Evolutionary conservation across 2,888 invertebrate species (phyloP), one percentile per base, ranked within the genome.

Genomic region (Drosophila anceps): DNA sequence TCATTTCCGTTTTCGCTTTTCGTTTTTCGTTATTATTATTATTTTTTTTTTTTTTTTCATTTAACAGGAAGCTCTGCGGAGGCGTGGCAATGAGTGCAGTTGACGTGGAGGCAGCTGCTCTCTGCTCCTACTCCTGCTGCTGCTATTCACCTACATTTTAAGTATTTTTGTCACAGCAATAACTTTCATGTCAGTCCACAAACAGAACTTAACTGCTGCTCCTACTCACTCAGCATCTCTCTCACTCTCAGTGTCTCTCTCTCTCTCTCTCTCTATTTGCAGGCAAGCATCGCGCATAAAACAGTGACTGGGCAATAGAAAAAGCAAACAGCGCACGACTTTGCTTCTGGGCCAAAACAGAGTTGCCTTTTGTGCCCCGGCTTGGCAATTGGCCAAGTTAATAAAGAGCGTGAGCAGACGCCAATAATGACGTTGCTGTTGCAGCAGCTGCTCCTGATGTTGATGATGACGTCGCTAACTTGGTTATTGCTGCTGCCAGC

Each of bases 341-440:
- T 39, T 64, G 73, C 74, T 76, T 66, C 69, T 50, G 57, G 63
- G 63, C 73, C 63, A 69, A 66, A 65, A 73, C 71, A 66, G 73
- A 69, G 73, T 70, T 73, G 78, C 75, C 70, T 81, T 84, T 84
- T 84, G 77, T 73, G 74, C 57, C 53, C 64, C 39, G n/a, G 64
- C 65, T 78, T 89, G 89, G 89, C 90, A 90, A 90, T 89, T 90
- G 89, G 90, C 89, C 90, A 90, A 90, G 82, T 89, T 88, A 85
- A 88, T 82, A 82, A 79, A 87, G 60, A 54, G 58, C 53, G 24
- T 59, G 37, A 46, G 35, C 63, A 48, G 80, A 70, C 57, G 63
- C 69, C 73, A 77, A 89, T 85, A 81, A 89, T 88, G 84, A 86
- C 76, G 83, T 81, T 78, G 75, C 68, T 73, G 83, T 73, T 64